phyloP scores from a whole-genome alignment of 2,797 vertebrate species.

The Anguilla marmorata region DNA sequence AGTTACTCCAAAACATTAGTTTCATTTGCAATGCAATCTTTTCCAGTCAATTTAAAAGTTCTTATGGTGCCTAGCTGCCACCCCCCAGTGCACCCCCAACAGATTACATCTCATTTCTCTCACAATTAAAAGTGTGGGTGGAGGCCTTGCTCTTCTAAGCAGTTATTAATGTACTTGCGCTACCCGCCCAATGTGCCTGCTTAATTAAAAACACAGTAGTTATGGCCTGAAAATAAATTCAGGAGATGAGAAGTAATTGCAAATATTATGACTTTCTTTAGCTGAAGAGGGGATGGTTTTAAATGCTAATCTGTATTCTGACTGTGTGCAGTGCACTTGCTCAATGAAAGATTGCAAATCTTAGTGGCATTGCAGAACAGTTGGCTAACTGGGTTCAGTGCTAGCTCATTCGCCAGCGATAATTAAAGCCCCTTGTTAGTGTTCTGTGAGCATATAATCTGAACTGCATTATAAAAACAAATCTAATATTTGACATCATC shows the following conservation, averaged over 20 bases:
- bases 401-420: constrained; percentile 29
- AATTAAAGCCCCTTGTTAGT: background rate
- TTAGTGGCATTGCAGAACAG: constrained; percentile 21
- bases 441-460: background rate
- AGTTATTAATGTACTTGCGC: constrained; percentile 73
- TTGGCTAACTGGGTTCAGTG: constrained; percentile 25
- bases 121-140: constrained; percentile 80
- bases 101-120: constrained; percentile 79
- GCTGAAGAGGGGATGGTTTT: constrained; percentile 24
- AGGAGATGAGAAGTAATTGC: constrained; percentile 74
- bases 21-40: constrained; percentile 1
- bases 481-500: background rate
- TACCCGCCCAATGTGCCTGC: constrained; percentile 46
- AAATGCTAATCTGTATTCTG: constrained; percentile 30
- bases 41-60: background rate
- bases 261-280: constrained; percentile 71
- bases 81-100: constrained; percentile 70
- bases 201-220: constrained; percentile 76
- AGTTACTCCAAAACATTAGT: background rate
- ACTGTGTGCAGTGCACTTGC: constrained; percentile 14
- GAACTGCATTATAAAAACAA: background rate
- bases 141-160: constrained; percentile 75
- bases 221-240: constrained; percentile 72
- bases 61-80: background rate
- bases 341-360: constrained; percentile 25